phyloP scores from a whole-genome alignment of 2,888 invertebrate genomes.

The Cantharis nigra region DNA sequence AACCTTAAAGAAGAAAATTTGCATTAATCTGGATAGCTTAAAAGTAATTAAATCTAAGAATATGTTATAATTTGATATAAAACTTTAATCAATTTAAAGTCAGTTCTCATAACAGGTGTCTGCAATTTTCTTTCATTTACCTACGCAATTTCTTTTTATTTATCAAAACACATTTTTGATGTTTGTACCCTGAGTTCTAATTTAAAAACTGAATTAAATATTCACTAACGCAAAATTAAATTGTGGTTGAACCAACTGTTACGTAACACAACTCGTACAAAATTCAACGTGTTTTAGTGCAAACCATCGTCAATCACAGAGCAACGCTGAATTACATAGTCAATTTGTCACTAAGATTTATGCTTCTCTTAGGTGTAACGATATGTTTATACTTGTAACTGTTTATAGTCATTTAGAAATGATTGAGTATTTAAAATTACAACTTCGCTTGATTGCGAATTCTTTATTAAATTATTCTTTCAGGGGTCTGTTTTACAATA shows the following conservation, averaged over 20 bases:
- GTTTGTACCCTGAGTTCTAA: not conserved
- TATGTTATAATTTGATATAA: not conserved
- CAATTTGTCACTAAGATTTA: slow-evolving; percentile 22
- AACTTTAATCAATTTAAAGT: not conserved
- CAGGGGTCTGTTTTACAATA: not conserved
- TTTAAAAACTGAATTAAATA: slow-evolving; percentile 5
- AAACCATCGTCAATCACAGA: slow-evolving; percentile 17
- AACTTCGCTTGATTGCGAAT: not conserved
- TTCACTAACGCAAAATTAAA: slow-evolving; percentile 3
- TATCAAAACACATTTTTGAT: not conserved
- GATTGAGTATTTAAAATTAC: not conserved
- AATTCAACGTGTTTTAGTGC: slow-evolving; percentile 13
- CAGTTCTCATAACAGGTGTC: not conserved
- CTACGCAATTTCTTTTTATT: not conserved
- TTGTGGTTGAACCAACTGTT: slow-evolving; percentile 8
- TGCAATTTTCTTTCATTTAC: not conserved
- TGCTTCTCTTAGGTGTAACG: slow-evolving; percentile 5
- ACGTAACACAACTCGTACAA: slow-evolving; percentile 7
- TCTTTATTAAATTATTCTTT: not conserved
- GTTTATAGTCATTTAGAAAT: not conserved
- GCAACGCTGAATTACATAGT: slow-evolving; percentile 6
- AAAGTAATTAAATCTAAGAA: not conserved
- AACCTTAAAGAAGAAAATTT: not conserved
- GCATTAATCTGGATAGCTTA: not conserved
- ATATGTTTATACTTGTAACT: not conserved